Conservation (phyloP, 2,797 vertebrate species). For the Eptatretus atami region DNA sequence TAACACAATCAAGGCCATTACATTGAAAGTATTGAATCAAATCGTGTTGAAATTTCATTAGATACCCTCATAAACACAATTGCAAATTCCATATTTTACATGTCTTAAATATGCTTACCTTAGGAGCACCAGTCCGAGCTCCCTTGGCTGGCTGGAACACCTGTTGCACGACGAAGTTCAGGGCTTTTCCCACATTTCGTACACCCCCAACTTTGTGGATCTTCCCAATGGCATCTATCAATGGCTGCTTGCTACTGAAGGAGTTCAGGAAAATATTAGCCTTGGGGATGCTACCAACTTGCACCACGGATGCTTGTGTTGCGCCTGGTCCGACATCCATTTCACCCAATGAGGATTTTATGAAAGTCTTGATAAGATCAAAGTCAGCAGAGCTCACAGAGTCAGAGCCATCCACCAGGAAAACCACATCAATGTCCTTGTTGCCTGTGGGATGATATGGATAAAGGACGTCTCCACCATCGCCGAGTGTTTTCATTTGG, state of each 20-base stretch:
- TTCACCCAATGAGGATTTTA: background rate
- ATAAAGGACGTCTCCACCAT: too few species aligned
- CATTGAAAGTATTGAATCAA: too few species aligned
- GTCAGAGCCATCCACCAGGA: constrained; percentile 2
- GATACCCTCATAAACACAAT: too few species aligned
- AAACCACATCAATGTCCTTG: background rate
- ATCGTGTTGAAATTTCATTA: too few species aligned
- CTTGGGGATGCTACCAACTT: constrained; percentile 1
- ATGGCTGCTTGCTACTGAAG: background rate
- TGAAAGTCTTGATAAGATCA: background rate
- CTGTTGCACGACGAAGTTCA: background rate
- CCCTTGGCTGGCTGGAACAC: background rate
- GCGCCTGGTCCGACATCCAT: background rate
- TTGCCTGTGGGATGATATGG: background rate
- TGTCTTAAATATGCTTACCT: too few species aligned
- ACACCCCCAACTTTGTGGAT: background rate
- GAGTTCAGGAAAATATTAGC: background rate
- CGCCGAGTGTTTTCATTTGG: too few species aligned
- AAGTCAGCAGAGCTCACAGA: background rate
- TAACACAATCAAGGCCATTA: too few species aligned
- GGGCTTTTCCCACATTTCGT: background rate
- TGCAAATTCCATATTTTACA: too few species aligned
- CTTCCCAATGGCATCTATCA: background rate
- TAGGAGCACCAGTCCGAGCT: background rate
- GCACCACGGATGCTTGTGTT: background rate